Base-by-base conservation (phyloP, 2,797 vertebrate species). In the Caiman crocodilus region DNA sequence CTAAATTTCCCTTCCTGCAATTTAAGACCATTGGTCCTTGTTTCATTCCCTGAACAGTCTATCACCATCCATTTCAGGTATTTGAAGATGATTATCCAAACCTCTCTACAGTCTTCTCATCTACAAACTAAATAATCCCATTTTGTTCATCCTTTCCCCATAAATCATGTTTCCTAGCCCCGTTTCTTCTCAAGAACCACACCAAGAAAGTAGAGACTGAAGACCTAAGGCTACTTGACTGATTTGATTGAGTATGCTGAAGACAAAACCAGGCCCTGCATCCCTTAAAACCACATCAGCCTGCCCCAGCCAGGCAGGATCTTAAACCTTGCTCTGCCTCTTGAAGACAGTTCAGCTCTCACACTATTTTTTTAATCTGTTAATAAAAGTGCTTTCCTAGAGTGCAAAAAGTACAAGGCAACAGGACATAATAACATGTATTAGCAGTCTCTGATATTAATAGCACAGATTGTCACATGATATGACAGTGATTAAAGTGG, bases 371-470 rank as follows among this genome's bases (percentile, higher is more conserved):
- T 50, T 6, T 28, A 88, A 82, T 92, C 94, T 32, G 82, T 92
- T 97, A 94, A 96, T 96, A 95, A 95, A 98, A 97, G 91, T 96
- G 95, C 93, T 95, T 97, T 97, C 96, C 97, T 94, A 92, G 97
- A 93, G 96, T 86, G 93, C 90, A 79, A 92, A 95, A 95, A 69
- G 92, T 84, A 90, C 92, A 95, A 82, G 90, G 90, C 96, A 89
- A 94, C 61, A 82, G 92, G 91, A 89, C 87, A 88, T 94, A 96
- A 95, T 96, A 97, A 93, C 94, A 97, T 89, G 93, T 95, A 97
- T 96, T 97, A 96, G 94, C 96, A 67, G 91, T 96, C 97, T 97
- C 97, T 63, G 97, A 96, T 98, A 98, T 98, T 98, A 98, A 98
- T 98, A 98, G 98, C 94, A 89, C 90, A 84, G 50, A 96, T 88